Evolutionary conservation across 2,888 invertebrate species (phyloP), one percentile per base, ranked within the genome.

Genomic region (Mimas tiliae): DNA sequence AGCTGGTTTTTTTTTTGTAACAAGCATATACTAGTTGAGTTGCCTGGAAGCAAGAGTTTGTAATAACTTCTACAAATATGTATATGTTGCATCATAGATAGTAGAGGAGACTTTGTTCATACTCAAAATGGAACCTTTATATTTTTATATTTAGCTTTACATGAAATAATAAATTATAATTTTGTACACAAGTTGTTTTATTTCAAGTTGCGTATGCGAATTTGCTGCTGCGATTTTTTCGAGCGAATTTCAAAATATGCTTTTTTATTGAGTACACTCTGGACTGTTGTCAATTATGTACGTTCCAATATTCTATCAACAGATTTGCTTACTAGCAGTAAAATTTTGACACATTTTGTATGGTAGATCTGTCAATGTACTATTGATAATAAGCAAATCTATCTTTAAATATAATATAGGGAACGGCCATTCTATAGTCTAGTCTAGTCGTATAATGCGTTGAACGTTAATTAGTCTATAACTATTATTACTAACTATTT

Each of bases 111-210:
- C 48, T n/a, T 45, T 53, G 48, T 82, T 84, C 87, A 89, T 90
- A 91, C 90, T 91, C 90, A 88, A 80, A 81, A 58, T 19, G 58
- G 80, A 80, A 74, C 78, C 82, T 85, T 83, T 86, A 84, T 85
- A 86, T 88, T 87, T 88, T 86, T 87, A 85, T 87, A 84, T 78
- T 82, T 91, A 91, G 87, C 80, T 87, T 85, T 88, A 87, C 83
- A 82, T 83, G 78, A 86, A 79, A 80, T 84, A 91, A 89, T 91
- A 92, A 92, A 91, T 90, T 90, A 91, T 91, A 91, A 86, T 87
- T 90, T 90, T 88, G 74, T 87, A 90, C 67, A 47, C 66, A 50
- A 69, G 71, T 77, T 71, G 82, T 89, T 89, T 89, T 77, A 66
- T 66, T 66, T 66, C 38, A 33, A 19, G 8, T 38, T 27, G 0